A percentile compares a stretch with the other conserved stretches of the same genome.
Evolutionary conservation across 2,797 vertebrate genomes (phyloP).

Genomic region (Danionella dracula): DNA sequence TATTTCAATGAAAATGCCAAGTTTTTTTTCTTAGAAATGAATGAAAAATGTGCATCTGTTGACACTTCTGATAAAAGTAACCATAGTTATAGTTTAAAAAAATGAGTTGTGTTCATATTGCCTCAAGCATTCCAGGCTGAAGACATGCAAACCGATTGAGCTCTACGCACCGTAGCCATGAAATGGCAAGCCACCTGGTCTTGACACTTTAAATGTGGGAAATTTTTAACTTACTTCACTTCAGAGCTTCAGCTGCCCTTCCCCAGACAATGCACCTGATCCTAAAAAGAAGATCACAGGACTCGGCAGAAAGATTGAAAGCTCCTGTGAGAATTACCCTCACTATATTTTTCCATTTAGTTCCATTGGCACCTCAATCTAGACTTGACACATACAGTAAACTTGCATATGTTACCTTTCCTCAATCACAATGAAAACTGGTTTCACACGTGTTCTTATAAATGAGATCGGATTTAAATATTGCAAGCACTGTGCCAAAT

Average conservation of each 20-base stretch:
- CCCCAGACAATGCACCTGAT: conserved; percentile 99
- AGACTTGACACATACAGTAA: too few relatives aligned
- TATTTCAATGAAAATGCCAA: not conserved
- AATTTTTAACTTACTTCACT: conserved; percentile 90
- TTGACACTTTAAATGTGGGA: conserved; percentile 78
- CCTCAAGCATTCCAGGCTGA: conserved; percentile 65
- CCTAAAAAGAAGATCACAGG: conserved; percentile 91
- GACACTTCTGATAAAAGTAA: conserved; percentile 63
- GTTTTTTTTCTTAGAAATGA: not conserved
- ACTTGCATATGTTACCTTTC: too few relatives aligned
- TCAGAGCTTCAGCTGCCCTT: conserved; percentile 91
- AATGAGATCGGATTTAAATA: too few relatives aligned
- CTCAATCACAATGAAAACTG: too few relatives aligned
- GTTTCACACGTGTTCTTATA: too few relatives aligned
- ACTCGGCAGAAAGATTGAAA: conserved; percentile 78
- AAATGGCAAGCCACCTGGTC: conserved; percentile 84
- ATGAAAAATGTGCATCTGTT: conserved; percentile 43
- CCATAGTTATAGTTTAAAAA: conserved; percentile 69
- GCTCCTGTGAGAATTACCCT: conserved; percentile 76
- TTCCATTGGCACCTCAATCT: conserved; percentile 65
- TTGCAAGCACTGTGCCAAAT: too few relatives aligned
- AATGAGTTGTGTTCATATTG: conserved; percentile 69
- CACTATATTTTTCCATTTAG: conserved; percentile 72
- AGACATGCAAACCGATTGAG: conserved; percentile 88
- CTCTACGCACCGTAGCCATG: conserved; percentile 77